Conservation (phyloP, 2,113 vertebrate genomes). For the Plectropomus leopardus region DNA sequence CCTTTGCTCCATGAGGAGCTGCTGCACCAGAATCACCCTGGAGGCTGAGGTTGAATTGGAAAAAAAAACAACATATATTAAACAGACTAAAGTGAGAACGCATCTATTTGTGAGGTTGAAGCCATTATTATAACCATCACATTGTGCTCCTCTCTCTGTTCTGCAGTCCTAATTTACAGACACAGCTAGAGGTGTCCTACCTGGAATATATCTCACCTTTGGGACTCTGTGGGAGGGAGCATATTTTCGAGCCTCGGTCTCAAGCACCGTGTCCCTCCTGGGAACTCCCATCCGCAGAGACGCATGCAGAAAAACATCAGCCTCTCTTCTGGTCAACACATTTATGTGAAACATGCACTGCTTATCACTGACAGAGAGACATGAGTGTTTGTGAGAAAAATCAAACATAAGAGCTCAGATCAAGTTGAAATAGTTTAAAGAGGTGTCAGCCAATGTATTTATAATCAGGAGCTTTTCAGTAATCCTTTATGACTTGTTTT, state of each 20-base stretch:
- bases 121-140: background rate
- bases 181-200: constrained; percentile 13
- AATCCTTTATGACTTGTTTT: too few relatives aligned
- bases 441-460: too few relatives aligned
- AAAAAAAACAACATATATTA: background rate
- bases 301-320: background rate
- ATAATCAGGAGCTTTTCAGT: too few relatives aligned
- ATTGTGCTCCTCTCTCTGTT: background rate
- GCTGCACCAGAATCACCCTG: constrained; percentile 61
- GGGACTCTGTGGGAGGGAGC: background rate
- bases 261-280: background rate
- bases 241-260: background rate
- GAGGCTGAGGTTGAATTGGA: constrained; percentile 5
- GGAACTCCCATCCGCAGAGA: background rate
- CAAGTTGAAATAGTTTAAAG: too few relatives aligned
- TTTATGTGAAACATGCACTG: background rate
- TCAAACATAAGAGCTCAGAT: too few relatives aligned
- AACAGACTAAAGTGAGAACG: background rate
- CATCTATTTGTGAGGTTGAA: background rate
- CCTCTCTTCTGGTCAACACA: background rate
- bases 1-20: constrained; percentile 57
- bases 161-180: background rate
- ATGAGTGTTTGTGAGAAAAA: background rate
- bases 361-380: background rate
- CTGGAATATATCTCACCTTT: constrained; percentile 21